Evolutionary conservation across 2,797 vertebrate genomes (phyloP).

Genomic region (Pristis pectinata): DNA sequence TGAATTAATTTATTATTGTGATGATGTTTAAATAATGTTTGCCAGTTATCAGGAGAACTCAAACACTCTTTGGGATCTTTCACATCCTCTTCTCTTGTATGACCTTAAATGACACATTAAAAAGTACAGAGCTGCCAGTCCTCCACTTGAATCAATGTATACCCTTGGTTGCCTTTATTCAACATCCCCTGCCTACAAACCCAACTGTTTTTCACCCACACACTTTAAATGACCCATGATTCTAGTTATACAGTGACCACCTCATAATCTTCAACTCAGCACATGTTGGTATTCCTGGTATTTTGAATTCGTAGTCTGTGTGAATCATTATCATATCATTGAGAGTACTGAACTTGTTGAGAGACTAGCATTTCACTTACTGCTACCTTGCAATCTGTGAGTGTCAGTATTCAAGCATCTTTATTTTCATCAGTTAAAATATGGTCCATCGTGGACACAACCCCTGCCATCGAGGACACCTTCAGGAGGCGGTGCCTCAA

Average conservation of each 20-base stretch:
- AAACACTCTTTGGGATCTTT: background rate
- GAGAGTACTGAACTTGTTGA: background rate
- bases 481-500: no score
- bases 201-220: background rate
- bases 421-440: background rate
- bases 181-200: background rate
- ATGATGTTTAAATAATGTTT: background rate
- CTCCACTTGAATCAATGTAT: background rate
- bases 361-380: background rate
- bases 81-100: background rate
- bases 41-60: background rate
- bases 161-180: background rate
- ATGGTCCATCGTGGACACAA: no score
- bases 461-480: no score
- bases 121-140: background rate
- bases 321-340: background rate
- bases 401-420: background rate
- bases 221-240: no score
- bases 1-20: background rate
- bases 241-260: background rate
- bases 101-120: background rate
- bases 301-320: background rate
- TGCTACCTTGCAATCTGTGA: background rate
- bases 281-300: background rate
- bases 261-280: background rate